Conservation (phyloP, 35 echinoderm and acorn worm species). For the Apostichopus japonicus region DNA sequence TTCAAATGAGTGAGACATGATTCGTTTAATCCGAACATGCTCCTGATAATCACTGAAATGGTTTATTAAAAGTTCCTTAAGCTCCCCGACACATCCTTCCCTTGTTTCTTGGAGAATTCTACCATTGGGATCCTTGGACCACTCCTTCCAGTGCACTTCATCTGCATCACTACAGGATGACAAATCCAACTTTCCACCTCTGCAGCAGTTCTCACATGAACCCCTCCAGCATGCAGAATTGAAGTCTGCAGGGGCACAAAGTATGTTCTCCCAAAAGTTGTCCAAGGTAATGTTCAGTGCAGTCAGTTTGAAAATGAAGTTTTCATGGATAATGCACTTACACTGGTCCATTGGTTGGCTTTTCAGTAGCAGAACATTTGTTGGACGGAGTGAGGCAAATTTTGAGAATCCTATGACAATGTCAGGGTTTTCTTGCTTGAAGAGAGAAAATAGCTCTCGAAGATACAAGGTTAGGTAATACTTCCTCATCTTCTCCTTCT, state of each 20-base stretch:
- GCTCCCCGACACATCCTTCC: no score
- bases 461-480: background rate
- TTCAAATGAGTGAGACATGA: conserved; percentile 10
- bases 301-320: background rate
- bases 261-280: background rate
- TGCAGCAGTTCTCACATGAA: no score
- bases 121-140: no score
- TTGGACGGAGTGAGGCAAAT: background rate
- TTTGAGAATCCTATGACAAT: background rate
- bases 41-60: background rate
- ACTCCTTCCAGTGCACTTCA: background rate
- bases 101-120: no score
- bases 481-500: background rate
- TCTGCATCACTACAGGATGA: background rate
- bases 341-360: background rate
- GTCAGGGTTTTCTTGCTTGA: background rate
- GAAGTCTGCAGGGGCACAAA: background rate
- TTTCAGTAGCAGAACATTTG: background rate
- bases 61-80: background rate
- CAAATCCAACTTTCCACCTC: no score
- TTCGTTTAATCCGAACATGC: background rate
- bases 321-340: background rate
- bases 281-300: background rate
- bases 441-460: background rate
- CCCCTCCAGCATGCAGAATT: background rate